Base-by-base conservation (phyloP, 2,113 vertebrate species). In the Hemibagrus wyckioides region DNA sequence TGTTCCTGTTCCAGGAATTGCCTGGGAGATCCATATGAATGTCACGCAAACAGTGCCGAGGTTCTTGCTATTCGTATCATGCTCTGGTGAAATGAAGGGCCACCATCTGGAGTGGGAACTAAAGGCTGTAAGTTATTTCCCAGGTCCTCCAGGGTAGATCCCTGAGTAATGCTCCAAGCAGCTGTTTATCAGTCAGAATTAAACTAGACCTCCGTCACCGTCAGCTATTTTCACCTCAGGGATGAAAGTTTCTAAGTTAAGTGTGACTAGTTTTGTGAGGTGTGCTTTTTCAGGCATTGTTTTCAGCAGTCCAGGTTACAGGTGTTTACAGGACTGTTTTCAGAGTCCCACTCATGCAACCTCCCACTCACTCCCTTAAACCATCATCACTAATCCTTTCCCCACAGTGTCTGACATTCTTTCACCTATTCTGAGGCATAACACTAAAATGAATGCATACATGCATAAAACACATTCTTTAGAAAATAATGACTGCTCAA, bases 21-120 rank as follows among this genome's bases (percentile, higher is more conserved):
- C 85, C 77, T 52, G 86, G 83, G 86, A 90, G 80, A 89, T 88
- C 81, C 84, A 89, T 89, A 84, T 69, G 54, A 89, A 89, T 80
- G 36, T 75, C 23, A 28, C 56, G 52, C 75, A 80, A 87, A 86
- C 88, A 77, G 33, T 52, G 63, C 88, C 7, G 57, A 84, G 84
- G 83, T 90, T 84, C 88, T 90, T 90, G 63, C 88, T 89, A 90
- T 90, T 89, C 90, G 67, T 69, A 75, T 86, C 90, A 89, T 89
- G 90, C 76, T 33, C 36, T 52, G 75, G 39, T 59, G 73, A 88
- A 83, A 89, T 77, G 79, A 82, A 54, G 88, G 81, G 76, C 76
- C 84, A 86, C 88, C 90, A 90, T 90, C 88, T 90, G 90, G 90
- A 89, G 81, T 86, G 81, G 52, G 13, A 59, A n/a, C 48, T 9